Percentiles rank a stretch among this genome's conserved stretches.
phyloP scores from a whole-genome alignment of 1,140 invertebrate species.

The Harpegnathos saltator region DNA sequence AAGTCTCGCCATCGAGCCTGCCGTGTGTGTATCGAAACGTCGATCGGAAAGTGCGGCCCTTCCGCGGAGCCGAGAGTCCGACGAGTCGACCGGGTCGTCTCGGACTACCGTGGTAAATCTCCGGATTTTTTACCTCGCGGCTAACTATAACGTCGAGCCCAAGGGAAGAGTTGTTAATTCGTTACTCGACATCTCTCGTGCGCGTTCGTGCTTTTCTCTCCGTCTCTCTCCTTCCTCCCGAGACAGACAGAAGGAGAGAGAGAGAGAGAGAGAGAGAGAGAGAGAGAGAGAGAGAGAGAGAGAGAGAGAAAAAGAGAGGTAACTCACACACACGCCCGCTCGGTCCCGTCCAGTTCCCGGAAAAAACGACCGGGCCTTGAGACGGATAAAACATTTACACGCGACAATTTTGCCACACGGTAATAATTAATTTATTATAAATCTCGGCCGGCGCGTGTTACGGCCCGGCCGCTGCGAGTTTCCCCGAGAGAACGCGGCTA shows the following conservation, averaged over 20 bases:
- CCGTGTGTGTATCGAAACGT: conserved; percentile 17
- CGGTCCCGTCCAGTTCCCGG: neutral
- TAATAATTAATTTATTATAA: conserved; percentile 21
- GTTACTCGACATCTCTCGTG: conserved; percentile 37
- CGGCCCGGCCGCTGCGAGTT: neutral
- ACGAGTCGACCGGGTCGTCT: conserved; percentile 14
- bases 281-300: neutral
- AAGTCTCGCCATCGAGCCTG: neutral
- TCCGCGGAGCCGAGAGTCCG: neutral
- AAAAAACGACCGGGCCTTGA: neutral
- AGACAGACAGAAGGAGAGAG: neutral
- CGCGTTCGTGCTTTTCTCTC: conserved; percentile 1
- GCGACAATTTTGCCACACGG: conserved; percentile 24
- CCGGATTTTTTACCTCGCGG: conserved; percentile 30
- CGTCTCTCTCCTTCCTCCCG: too few relatives aligned
- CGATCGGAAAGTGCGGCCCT: conserved; percentile 52
- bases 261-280: neutral
- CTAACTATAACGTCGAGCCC: conserved; percentile 39
- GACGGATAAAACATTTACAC: conserved; percentile 25
- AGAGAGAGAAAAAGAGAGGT: neutral
- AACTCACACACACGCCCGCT: neutral
- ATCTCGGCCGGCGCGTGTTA: neutral
- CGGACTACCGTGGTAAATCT: conserved; percentile 46
- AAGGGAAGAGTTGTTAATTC: conserved; percentile 44
- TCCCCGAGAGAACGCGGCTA: neutral